These are phyloP conservation scores for Miichthys miiuy DNA, from an alignment of 2,797 vertebrate species.

Conservation along the genomic window DNA sequence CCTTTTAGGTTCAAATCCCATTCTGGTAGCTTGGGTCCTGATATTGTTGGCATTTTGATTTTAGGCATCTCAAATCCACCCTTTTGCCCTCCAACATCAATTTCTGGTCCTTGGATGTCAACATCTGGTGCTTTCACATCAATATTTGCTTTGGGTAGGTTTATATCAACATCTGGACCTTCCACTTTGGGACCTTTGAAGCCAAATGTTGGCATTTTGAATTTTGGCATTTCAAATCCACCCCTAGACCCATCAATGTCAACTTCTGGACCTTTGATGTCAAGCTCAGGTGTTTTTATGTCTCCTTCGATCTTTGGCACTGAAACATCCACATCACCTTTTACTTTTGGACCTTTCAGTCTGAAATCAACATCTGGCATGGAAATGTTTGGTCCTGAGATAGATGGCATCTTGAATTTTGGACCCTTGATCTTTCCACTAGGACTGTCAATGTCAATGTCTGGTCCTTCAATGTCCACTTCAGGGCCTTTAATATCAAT, in stretches of 20 bases:
- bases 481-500: conserved; percentile 28
- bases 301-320: not conserved
- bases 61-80: not conserved
- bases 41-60: conserved; percentile 33
- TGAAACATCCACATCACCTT: not conserved
- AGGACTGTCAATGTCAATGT: not conserved
- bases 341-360: not conserved
- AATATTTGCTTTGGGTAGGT: not conserved
- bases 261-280: not conserved
- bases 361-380: conserved; percentile 16
- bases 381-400: conserved; percentile 70
- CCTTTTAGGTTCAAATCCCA: not conserved
- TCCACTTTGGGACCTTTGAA: conserved; percentile 17
- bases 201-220: conserved; percentile 15
- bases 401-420: conserved; percentile 81
- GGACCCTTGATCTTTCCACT: conserved; percentile 62
- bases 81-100: not conserved
- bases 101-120: not conserved
- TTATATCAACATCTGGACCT: conserved; percentile 20
- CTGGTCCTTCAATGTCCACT: conserved; percentile 7
- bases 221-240: conserved; percentile 30
- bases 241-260: conserved; percentile 35
- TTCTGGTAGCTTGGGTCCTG: conserved; percentile 10
- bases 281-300: not conserved
- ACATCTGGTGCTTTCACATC: conserved; percentile 1